These are phyloP conservation scores for Isoperla grammatica DNA, from an alignment of 2,888 invertebrate genomes.

Conservation along the genomic window DNA sequence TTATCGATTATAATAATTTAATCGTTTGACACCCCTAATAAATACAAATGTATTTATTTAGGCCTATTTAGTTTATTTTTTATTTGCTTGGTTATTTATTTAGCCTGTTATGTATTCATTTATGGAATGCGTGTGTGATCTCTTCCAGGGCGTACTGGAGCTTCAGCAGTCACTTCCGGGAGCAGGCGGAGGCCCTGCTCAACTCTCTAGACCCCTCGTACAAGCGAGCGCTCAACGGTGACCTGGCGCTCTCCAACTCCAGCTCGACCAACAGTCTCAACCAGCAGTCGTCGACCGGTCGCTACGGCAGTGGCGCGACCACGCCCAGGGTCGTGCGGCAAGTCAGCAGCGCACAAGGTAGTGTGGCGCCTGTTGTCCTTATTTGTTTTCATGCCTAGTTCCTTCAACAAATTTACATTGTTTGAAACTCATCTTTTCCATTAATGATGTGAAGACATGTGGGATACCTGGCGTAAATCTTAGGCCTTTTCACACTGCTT, in stretches of 20 bases:
- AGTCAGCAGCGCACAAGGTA: constrained; percentile 38
- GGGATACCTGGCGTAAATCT: too few relatives aligned
- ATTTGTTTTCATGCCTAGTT: too few relatives aligned
- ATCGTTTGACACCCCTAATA: too few relatives aligned
- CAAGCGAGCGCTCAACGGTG: constrained; percentile 59
- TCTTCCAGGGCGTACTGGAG: constrained; percentile 76
- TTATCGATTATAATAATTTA: too few relatives aligned
- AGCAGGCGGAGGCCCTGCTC: constrained; percentile 79
- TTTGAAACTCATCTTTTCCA: too few relatives aligned
- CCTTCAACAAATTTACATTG: neutral
- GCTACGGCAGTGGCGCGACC: constrained; percentile 14
- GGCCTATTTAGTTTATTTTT: too few relatives aligned
- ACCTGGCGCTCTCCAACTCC: constrained; percentile 38
- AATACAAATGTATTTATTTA: too few relatives aligned
- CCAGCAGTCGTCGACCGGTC: constrained; percentile 29
- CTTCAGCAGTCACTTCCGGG: constrained; percentile 85
- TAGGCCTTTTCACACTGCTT: too few relatives aligned
- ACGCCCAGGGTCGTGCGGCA: constrained; percentile 36
- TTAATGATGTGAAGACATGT: neutral
- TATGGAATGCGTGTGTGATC: too few relatives aligned
- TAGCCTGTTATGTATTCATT: too few relatives aligned
- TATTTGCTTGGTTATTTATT: too few relatives aligned
- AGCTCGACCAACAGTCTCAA: constrained; percentile 36
- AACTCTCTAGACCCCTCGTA: constrained; percentile 74
- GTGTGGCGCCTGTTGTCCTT: too few relatives aligned